These are phyloP conservation scores for Drosophila navojoa DNA, from an alignment of 1,140 invertebrate genomes.

Conservation along the genomic window DNA sequence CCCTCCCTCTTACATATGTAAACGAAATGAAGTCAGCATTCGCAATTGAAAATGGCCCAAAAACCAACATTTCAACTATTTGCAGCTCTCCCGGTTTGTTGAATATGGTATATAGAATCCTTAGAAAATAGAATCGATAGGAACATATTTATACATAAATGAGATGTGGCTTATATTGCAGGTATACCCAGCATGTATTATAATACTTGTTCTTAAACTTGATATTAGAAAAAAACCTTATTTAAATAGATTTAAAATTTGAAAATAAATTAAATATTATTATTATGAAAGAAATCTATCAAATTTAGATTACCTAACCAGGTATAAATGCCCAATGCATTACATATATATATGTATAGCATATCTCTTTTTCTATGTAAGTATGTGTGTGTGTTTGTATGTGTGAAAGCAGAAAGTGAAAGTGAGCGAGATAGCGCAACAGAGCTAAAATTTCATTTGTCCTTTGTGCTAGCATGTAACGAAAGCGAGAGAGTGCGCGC, in stretches of 20 bases:
- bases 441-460: slow-evolving; percentile 72
- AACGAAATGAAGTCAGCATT: slow-evolving; percentile 68
- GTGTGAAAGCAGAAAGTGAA: slow-evolving; percentile 58
- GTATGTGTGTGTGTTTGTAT: not conserved
- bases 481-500: slow-evolving; percentile 11
- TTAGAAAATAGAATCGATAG: no score
- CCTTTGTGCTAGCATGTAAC: slow-evolving; percentile 41
- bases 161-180: no score
- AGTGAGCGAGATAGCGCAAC: slow-evolving; percentile 65
- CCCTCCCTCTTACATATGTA: slow-evolving; percentile 11
- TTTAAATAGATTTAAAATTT: no score
- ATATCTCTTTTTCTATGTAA: not conserved
- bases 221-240: no score
- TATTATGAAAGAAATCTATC: no score
- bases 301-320: no score
- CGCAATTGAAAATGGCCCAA: slow-evolving; percentile 46
- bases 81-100: not conserved
- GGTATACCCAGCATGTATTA: no score
- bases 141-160: no score
- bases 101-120: no score
- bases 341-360: not conserved
- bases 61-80: slow-evolving; percentile 51
- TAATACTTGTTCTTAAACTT: no score
- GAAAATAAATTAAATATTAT: no score
- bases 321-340: no score